Evolutionary conservation across 2,888 invertebrate species (phyloP).

Genomic region (Anarsia innoxiella): DNA sequence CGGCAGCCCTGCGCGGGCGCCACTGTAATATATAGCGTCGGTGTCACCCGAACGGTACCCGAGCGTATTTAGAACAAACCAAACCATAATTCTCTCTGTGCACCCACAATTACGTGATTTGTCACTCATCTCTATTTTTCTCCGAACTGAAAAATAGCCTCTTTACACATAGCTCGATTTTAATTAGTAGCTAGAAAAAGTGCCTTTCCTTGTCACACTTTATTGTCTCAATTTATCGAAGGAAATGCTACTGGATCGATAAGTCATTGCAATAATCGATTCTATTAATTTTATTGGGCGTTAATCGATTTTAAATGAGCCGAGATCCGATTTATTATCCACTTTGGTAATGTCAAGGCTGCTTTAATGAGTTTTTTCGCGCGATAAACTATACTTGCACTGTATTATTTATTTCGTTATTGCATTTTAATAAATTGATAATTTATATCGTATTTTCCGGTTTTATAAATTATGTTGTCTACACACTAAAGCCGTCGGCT

Average conservation of each 20-base stretch:
- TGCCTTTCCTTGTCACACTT: slow-evolving; percentile 51
- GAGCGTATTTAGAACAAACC: slow-evolving; percentile 67
- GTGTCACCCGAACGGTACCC: slow-evolving; percentile 43
- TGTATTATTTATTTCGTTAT: no score
- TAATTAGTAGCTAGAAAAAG: slow-evolving; percentile 67
- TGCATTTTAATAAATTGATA: no score
- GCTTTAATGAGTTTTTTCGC: no score
- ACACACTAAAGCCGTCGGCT: no score
- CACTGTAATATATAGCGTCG: slow-evolving; percentile 47
- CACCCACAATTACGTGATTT: slow-evolving; percentile 72
- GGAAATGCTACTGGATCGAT: slow-evolving; percentile 35
- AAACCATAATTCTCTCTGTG: slow-evolving; percentile 67
- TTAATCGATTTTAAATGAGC: slow-evolving; percentile 24
- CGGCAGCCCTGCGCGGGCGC: slow-evolving; percentile 27
- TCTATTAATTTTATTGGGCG: slow-evolving; percentile 17
- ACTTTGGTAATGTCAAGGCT: slow-evolving; percentile 9
- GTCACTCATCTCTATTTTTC: slow-evolving; percentile 58
- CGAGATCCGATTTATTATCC: slow-evolving; percentile 3
- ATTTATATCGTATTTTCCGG: no score
- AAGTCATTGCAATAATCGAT: slow-evolving; percentile 7
- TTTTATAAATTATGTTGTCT: no score
- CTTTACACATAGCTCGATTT: slow-evolving; percentile 49
- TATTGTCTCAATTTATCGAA: slow-evolving; percentile 43
- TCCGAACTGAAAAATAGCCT: slow-evolving; percentile 57
- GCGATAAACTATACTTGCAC: no score